phyloP scores from a whole-genome alignment of 2,113 vertebrate genomes.

The Pristiophorus japonicus region DNA sequence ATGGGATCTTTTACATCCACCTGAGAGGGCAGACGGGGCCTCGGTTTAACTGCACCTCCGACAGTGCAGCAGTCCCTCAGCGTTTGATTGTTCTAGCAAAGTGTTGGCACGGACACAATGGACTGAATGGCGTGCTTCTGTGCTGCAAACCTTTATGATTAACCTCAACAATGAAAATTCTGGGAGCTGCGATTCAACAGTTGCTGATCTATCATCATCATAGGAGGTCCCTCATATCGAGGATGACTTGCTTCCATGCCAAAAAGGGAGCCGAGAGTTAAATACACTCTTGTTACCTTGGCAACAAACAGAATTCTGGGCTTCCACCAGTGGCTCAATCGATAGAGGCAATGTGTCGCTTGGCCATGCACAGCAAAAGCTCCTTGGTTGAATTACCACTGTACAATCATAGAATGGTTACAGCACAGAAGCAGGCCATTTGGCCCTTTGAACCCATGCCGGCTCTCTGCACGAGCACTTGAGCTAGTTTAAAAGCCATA shows the following conservation, averaged over 20 bases:
- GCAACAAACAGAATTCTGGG: not conserved
- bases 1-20: no score
- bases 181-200: not conserved
- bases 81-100: not conserved
- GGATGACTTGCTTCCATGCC: no score
- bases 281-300: not conserved
- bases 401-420: no score
- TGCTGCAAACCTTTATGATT: not conserved
- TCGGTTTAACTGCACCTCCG: no score
- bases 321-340: not conserved
- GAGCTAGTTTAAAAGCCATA: not conserved
- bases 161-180: not conserved
- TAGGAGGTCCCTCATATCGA: no score
- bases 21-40: no score
- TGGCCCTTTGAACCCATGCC: no score
- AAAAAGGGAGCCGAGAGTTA: not conserved
- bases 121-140: no score
- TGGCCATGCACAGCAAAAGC: not conserved
- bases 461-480: no score
- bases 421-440: no score
- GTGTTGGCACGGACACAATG: not conserved
- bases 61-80: no score
- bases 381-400: not conserved
- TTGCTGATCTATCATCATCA: not conserved
- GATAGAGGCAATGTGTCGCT: not conserved